Base-by-base conservation (phyloP, 1,140 invertebrate species). In the Philotrypesis tridentata region DNA sequence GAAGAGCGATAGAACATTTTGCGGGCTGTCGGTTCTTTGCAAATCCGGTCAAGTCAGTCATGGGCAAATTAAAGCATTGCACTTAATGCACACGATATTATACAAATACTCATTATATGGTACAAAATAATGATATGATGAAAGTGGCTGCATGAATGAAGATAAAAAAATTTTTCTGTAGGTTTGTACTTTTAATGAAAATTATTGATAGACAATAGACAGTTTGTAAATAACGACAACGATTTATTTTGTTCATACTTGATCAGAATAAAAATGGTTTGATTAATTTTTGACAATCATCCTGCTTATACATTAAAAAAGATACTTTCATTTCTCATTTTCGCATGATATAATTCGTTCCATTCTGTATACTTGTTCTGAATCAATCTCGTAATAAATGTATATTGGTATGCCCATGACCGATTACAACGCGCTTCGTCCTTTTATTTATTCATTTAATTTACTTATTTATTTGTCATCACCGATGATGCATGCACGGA, bases 401-500 rank as follows among this genome's bases (percentile, higher is more conserved):
- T n/a, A n/a, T n/a, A 25, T 25, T 65, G 7, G 6, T 65, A 17
- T 14, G 63, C 63, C 27, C 63, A 65, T 70, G 65, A 79, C 78
- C 48, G 78, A 73, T 72, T 31, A 71, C 31, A 63, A 37, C 65
- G 61, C 29, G 55, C 70, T 29, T 78, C 55, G 23, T 67, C 40
- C 23, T 79, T 79, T 43, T 67, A 79, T 68, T 67, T 63, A 79
- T 71, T 71, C 23, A 40, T 67, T 61, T 79, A 23, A 40, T 33
- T 78, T 33, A 40, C 12, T 23, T 12, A 3, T 25, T 74, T 37
- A 60, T 74, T 75, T 74, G n/a, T 82, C 80, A 86, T 79, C 85
- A 84, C 83, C 83, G 85, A 85, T 84, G 71, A 80, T 85, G 65
- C 63, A 72, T 81, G 73, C 37, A 75, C 60, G 55, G 31, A 80